Percentiles rank a stretch among this genome's conserved stretches.
Conservation (phyloP, 2,797 vertebrate species). For the Pangasius macronema region DNA sequence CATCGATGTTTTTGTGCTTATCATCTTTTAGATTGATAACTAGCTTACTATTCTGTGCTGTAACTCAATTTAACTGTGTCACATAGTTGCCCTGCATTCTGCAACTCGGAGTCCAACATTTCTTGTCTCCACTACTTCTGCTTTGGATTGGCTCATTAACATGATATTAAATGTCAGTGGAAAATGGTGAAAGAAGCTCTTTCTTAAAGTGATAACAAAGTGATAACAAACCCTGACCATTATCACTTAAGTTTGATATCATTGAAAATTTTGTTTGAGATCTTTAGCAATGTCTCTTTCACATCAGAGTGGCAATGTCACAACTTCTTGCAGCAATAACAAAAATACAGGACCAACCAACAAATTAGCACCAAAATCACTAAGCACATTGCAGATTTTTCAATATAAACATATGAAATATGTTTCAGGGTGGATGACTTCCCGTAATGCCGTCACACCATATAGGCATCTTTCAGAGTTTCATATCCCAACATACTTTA, state of each 20-base stretch:
- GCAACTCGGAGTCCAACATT: neutral
- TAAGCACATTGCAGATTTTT: neutral
- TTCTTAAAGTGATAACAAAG: neutral
- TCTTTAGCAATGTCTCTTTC: neutral
- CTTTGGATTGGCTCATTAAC: neutral
- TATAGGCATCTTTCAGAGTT: neutral
- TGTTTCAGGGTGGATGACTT: neutral
- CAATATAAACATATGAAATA: no score
- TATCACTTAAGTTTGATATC: neutral
- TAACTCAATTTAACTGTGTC: neutral
- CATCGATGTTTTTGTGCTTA: neutral
- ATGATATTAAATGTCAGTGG: neutral
- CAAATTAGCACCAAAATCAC: neutral
- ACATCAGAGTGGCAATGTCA: neutral
- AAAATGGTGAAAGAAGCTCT: neutral
- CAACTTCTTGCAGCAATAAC: neutral
- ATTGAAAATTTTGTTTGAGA: neutral
- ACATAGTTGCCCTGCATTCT: neutral
- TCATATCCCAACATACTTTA: neutral
- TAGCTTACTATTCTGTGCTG: neutral
- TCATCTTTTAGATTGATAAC: neutral
- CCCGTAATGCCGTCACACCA: neutral
- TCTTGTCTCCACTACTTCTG: neutral
- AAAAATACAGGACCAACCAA: neutral
- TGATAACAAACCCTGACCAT: neutral